These are phyloP conservation scores for Lemur catta DNA, from an alignment of 2,797 vertebrate species.

Conservation along the genomic window DNA sequence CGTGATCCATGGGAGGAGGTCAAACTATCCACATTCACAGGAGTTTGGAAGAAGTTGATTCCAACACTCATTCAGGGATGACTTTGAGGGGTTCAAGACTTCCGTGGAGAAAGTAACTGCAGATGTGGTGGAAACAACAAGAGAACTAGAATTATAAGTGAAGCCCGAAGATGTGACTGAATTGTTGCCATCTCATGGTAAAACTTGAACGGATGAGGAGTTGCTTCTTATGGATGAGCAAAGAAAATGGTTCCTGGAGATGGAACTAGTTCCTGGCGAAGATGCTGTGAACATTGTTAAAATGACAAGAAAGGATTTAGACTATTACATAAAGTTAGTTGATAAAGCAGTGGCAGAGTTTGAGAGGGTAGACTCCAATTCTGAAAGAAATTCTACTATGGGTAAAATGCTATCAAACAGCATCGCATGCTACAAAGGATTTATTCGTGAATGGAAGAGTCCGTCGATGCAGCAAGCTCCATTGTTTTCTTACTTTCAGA, in stretches of 20 bases:
- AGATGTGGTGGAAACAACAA: neutral
- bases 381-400: neutral
- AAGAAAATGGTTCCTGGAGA: neutral
- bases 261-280: neutral
- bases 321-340: neutral
- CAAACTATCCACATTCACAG: neutral
- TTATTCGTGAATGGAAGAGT: neutral
- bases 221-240: neutral
- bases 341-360: neutral
- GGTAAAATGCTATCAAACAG: neutral
- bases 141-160: neutral
- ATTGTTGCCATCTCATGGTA: neutral
- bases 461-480: neutral
- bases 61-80: neutral
- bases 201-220: neutral
- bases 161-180: neutral
- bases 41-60: neutral
- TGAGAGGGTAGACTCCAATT: neutral
- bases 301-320: neutral
- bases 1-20: neutral
- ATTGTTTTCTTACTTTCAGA: neutral
- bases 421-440: neutral
- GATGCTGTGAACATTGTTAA: neutral
- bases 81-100: neutral
- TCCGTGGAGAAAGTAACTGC: neutral